Evolutionary conservation across 64 coral and sea anemone genomes (phyloP).

Genomic region (Stichodactyla mertensii): DNA sequence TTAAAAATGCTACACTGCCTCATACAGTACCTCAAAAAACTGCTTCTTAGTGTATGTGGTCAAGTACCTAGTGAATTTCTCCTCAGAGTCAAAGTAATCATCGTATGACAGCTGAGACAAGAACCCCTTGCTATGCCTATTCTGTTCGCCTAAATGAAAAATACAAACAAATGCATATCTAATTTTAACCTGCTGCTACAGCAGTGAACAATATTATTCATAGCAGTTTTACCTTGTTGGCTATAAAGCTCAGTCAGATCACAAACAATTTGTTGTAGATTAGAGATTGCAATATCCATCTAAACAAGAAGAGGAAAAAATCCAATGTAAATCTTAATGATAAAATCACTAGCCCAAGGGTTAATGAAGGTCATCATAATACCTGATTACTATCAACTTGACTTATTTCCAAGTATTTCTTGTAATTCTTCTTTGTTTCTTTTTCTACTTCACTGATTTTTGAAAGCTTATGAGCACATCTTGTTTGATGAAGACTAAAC

Average conservation of each 20-base stretch:
- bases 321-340: no score
- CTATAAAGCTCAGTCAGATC: conserved; percentile 29
- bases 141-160: not conserved
- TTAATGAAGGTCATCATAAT: not conserved
- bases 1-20: not conserved
- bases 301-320: not conserved
- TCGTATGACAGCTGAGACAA: conserved; percentile 68
- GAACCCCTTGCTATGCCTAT: conserved; percentile 28
- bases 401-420: conserved; percentile 56
- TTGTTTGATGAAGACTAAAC: conserved; percentile 57
- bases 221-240: conserved; percentile 19
- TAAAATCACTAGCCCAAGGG: no score
- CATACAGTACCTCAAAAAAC: conserved; percentile 97
- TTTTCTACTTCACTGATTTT: conserved; percentile 59
- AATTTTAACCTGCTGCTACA: not conserved
- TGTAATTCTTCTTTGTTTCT: conserved; percentile 74
- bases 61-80: conserved; percentile 73
- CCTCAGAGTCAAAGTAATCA: conserved; percentile 66
- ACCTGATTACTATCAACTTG: conserved; percentile 62
- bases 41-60: conserved; percentile 92
- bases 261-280: conserved; percentile 28
- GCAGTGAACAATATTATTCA: not conserved
- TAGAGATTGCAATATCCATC: conserved; percentile 31
- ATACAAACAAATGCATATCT: not conserved
- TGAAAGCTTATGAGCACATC: conserved; percentile 48